Conservation (phyloP, 1,140 invertebrate species). For the Drosophila albomicans region DNA sequence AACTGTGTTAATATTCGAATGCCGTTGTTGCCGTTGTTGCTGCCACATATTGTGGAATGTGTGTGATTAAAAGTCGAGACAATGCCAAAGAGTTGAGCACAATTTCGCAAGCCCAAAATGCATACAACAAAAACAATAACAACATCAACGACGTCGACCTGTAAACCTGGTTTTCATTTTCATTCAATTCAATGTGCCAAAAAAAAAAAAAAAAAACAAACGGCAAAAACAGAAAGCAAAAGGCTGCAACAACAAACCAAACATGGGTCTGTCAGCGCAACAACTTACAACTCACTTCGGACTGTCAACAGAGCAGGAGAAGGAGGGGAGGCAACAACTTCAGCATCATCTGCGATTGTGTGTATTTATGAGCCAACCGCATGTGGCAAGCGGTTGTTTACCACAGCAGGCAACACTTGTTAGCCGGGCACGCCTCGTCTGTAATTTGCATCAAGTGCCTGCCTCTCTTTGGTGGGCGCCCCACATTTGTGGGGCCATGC, state of each 20-base stretch:
- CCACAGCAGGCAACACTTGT: constrained; percentile 19
- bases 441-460: constrained; percentile 77
- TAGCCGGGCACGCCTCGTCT: constrained; percentile 39
- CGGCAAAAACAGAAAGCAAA: constrained; percentile 25
- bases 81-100: constrained; percentile 41
- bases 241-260: constrained; percentile 49
- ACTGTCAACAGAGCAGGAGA: background rate
- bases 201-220: constrained; percentile 29
- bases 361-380: constrained; percentile 72
- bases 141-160: constrained; percentile 45
- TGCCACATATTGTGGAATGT: constrained; percentile 20
- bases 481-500: constrained; percentile 41
- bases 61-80: constrained; percentile 24
- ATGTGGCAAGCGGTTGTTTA: constrained; percentile 62
- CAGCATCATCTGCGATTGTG: constrained; percentile 34
- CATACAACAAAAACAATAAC: background rate
- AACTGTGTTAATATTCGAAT: constrained; percentile 31
- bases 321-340: constrained; percentile 21
- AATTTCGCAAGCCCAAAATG: constrained; percentile 66
- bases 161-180: constrained; percentile 79
- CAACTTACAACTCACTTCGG: constrained; percentile 38
- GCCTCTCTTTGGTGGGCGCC: constrained; percentile 42
- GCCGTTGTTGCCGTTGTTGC: background rate
- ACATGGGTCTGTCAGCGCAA: constrained; percentile 66
- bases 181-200: constrained; percentile 71